Conservation (phyloP, 2,888 invertebrate species). For the Ptilodon capucinus region DNA sequence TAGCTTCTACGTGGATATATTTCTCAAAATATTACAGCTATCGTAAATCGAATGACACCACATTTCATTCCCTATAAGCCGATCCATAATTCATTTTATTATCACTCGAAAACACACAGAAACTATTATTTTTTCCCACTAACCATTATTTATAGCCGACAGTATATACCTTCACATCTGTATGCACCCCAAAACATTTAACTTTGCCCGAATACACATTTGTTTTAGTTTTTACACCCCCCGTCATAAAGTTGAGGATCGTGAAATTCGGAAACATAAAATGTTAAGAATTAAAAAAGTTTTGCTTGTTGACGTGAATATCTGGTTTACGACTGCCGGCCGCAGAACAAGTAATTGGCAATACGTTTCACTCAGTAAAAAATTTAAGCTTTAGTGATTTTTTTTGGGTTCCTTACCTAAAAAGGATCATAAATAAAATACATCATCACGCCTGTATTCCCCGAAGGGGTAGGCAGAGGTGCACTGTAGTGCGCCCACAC, state of each 20-base stretch:
- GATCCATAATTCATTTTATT: not conserved
- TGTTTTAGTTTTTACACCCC: slow-evolving; percentile 25
- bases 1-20: too few species aligned
- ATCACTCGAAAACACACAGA: not conserved
- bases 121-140: not conserved
- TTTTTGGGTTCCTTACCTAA: not conserved
- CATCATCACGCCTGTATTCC: too few species aligned
- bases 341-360: not conserved
- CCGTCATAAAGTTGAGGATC: slow-evolving; percentile 29
- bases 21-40: too few species aligned
- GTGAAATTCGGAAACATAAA: slow-evolving; percentile 46
- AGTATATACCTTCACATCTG: slow-evolving; percentile 10
- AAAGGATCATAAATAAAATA: too few species aligned
- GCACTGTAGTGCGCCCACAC: too few species aligned
- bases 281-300: slow-evolving; percentile 60
- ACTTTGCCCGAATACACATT: slow-evolving; percentile 10
- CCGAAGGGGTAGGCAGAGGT: too few species aligned
- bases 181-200: slow-evolving; percentile 19
- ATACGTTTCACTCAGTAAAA: not conserved
- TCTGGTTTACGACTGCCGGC: slow-evolving; percentile 54
- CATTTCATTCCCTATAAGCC: not conserved
- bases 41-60: not conserved
- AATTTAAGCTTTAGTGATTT: not conserved
- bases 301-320: slow-evolving; percentile 62
- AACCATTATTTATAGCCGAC: not conserved